Base-by-base conservation (phyloP, 35 echinoderm and acorn worm genomes). In the Patiria miniata region DNA sequence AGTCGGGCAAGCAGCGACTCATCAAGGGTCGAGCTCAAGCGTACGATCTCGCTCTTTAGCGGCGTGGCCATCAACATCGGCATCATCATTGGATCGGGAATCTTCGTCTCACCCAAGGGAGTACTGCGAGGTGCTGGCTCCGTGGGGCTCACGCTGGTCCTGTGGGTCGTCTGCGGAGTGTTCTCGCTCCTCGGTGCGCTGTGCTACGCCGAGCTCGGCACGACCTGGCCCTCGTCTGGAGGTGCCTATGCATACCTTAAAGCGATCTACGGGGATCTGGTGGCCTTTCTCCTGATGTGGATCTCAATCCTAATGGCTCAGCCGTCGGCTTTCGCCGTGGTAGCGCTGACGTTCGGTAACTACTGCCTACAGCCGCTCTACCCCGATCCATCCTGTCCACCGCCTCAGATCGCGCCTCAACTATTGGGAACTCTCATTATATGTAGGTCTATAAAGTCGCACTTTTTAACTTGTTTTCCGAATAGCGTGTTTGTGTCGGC, bases 311-410 rank as follows among this genome's bases (percentile, higher is more conserved):
- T 97, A 14, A 97, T 97, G 34, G 40, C 79, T 2, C 91, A 91
- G 60, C 95, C 95, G 14, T 79, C 78, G 12, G 54, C 91, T 2
- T 29, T 91, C 21, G 95, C 91, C 1, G 78, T 97, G 30, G 15
- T 86, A 40, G 94, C 84, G 12, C 83, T 97, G 40, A 97, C 94
- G 17, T 93, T 97, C 60, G 94, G 84, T 55, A 89, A 87, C 40
- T 97, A 97, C 54, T 50, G 80, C 38, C 50, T 97, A 44, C 88
- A 97, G 79, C 94, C 90, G 0, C 83, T 97, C 28, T 97, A 90
- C 52, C 83, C 90, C 0, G 28, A 86, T 17, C 28, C 87, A 1
- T 83, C 83, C 1, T 97, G 94, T 39, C 87, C 94, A 40, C 77
- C 90, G 0, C 85, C 90, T 37, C 9, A 33, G 33, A 83, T 36